These are phyloP conservation scores for Limnephilus marmoratus DNA, from an alignment of 2,888 invertebrate genomes.

Conservation along the genomic window DNA sequence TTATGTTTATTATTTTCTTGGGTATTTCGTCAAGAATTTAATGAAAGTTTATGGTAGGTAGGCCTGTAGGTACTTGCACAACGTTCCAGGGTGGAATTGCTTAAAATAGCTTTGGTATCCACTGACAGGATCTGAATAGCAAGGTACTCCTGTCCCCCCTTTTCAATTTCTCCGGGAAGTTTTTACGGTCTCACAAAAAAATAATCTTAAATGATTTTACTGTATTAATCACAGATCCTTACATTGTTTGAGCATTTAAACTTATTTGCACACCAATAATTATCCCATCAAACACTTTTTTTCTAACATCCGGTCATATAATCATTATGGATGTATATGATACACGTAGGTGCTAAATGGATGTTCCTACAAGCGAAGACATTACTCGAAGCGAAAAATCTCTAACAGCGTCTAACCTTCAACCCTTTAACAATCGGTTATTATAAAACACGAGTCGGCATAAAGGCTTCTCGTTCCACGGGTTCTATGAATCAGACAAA, in stretches of 20 bases:
- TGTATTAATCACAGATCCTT: neutral
- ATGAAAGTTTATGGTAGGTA: no score
- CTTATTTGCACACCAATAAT: neutral
- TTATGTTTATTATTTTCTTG: no score
- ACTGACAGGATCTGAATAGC: neutral
- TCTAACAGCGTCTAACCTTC: neutral
- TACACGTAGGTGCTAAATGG: neutral
- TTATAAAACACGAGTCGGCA: slow-evolving; percentile 2
- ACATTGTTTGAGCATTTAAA: neutral
- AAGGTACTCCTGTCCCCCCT: neutral
- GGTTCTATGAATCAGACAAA: slow-evolving; percentile 22
- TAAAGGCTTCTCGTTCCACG: slow-evolving; percentile 12
- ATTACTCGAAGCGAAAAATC: neutral
- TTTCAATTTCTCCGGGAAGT: neutral
- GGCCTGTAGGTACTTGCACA: no score
- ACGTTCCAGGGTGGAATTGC: no score
- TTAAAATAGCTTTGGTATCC: neutral
- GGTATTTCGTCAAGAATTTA: no score
- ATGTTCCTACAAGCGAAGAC: neutral
- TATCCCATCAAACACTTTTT: neutral
- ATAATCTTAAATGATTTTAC: neutral
- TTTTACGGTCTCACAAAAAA: neutral
- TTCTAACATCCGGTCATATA: neutral
- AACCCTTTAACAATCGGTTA: neutral
- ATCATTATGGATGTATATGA: neutral